Percentiles rank a stretch among this genome's conserved stretches.
phyloP scores from a whole-genome alignment of 1,140 invertebrate genomes.

The Saccostrea cuccullata region DNA sequence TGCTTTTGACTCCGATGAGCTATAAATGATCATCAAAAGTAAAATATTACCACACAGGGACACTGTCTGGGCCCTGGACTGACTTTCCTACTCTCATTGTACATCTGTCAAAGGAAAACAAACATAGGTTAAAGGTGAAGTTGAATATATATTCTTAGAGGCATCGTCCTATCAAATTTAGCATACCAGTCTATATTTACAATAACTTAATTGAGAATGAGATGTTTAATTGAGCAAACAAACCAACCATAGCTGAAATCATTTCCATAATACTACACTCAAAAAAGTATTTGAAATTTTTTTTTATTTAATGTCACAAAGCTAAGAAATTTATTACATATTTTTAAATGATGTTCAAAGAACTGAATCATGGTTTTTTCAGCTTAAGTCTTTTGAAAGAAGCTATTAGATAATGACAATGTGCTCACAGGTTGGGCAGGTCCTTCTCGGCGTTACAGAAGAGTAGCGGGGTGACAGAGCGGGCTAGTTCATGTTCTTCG shows the following conservation, averaged over 20 bases:
- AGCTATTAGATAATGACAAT: too few species aligned
- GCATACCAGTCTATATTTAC: not conserved
- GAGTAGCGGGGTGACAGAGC: constrained; percentile 94
- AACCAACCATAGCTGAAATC: not conserved
- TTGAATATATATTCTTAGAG: not conserved
- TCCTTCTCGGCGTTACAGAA: constrained; percentile 96
- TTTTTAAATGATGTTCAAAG: too few species aligned
- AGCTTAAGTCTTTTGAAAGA: too few species aligned
- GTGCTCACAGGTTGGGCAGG: constrained; percentile 78
- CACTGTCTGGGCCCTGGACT: constrained; percentile 69
- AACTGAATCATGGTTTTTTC: too few species aligned
- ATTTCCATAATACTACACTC: not conserved
- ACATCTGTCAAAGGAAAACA: constrained; percentile 73
- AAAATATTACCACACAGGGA: constrained; percentile 71
- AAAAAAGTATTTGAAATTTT: too few species aligned
- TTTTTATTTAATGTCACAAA: too few species aligned
- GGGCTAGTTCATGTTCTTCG: constrained; percentile 94
- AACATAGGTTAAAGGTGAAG: not conserved
- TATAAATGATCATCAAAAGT: not conserved
- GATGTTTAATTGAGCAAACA: not conserved
- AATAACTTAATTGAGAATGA: not conserved
- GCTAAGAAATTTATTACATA: too few species aligned
- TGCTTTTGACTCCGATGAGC: too few species aligned
- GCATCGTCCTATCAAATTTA: too few species aligned
- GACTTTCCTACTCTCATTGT: constrained; percentile 86